Percentiles rank a stretch among this genome's conserved stretches.
Conservation (phyloP, 92 coral and sea anemone species). For the Epizoanthus ramosus region DNA sequence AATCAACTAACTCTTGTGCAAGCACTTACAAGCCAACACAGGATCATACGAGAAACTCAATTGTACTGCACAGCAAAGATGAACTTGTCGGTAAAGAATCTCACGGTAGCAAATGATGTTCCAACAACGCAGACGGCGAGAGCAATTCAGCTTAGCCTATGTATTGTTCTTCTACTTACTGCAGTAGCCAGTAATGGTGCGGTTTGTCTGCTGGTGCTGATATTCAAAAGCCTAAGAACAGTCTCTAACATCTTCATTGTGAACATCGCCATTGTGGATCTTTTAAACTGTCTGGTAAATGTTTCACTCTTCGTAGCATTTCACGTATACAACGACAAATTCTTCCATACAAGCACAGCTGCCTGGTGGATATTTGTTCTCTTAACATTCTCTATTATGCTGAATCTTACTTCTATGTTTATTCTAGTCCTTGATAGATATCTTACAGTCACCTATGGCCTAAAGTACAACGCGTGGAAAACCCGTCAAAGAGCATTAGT, state of each 20-base stretch:
- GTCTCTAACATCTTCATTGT: not conserved
- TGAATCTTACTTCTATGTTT: not conserved
- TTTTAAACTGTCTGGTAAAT: not conserved
- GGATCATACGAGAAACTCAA: too few relatives aligned
- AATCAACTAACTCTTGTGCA: too few relatives aligned
- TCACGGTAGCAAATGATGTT: too few relatives aligned
- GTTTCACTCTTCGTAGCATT: not conserved
- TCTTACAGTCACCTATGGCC: not conserved
- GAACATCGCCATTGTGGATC: conserved; percentile 2
- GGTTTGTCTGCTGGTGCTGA: conserved; percentile 1
- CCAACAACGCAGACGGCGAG: too few relatives aligned
- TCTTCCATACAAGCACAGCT: not conserved
- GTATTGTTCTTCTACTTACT: not conserved
- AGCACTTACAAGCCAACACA: too few relatives aligned
- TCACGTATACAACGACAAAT: not conserved
- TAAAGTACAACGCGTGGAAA: conserved; percentile 6
- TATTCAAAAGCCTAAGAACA: not conserved
- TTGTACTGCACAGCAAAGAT: too few relatives aligned
- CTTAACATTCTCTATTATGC: not conserved
- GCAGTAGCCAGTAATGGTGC: not conserved
- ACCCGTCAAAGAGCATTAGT: not conserved
- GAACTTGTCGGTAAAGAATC: too few relatives aligned
- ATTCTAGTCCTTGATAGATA: conserved; percentile 13
- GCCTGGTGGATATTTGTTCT: not conserved
- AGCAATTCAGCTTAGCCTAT: not conserved